A percentile compares a stretch with the other conserved stretches of the same genome.
These are phyloP conservation scores for Lepisosteus osseus DNA, from an alignment of 2,113 vertebrate species.

Conservation along the genomic window DNA sequence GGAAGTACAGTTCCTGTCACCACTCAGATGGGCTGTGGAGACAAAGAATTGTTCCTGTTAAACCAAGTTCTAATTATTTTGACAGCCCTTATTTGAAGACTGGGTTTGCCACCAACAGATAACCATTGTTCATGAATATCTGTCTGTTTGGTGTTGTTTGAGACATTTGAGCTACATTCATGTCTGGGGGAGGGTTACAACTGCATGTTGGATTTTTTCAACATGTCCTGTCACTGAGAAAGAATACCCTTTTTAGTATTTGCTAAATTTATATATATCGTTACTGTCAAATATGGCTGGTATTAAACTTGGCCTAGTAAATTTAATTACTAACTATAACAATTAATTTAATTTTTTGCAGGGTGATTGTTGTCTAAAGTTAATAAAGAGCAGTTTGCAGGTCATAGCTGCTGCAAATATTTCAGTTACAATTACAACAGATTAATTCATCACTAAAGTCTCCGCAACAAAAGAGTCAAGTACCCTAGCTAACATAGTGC, in stretches of 20 bases:
- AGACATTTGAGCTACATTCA: constrained; percentile 29
- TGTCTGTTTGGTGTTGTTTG: constrained; percentile 41
- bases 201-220: constrained; percentile 20
- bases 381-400: too few species aligned
- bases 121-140: constrained; percentile 48
- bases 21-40: constrained; percentile 16
- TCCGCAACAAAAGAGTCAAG: too few species aligned
- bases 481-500: too few species aligned
- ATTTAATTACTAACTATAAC: too few species aligned
- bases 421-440: too few species aligned
- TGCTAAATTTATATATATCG: not conserved
- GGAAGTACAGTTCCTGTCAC: not conserved
- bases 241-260: not conserved
- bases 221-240: constrained; percentile 6
- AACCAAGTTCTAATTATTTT: constrained; percentile 41
- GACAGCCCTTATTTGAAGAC: constrained; percentile 43
- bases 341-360: too few species aligned
- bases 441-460: too few species aligned
- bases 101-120: constrained; percentile 42
- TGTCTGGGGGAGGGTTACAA: constrained; percentile 30
- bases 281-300: too few species aligned
- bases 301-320: too few species aligned
- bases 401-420: too few species aligned
- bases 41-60: constrained; percentile 28
- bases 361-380: too few species aligned